Evolutionary conservation across 1,140 invertebrate species (phyloP), one percentile per base, ranked within the genome.

Genomic region (Steinernema khuongi): DNA sequence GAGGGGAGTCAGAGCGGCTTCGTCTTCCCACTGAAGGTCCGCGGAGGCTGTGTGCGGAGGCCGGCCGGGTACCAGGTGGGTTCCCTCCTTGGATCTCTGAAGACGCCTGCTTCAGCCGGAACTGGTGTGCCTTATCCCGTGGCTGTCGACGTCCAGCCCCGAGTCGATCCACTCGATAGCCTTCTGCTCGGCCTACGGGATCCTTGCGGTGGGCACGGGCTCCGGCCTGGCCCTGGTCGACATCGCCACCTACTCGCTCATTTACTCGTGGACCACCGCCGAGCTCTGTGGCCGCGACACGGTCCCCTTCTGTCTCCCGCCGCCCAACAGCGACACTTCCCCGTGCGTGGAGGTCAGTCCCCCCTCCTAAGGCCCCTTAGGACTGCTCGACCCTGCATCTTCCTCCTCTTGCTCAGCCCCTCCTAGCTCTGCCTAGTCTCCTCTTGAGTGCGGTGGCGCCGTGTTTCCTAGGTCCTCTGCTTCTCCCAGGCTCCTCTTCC

Each of bases 141-240:
- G 91, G 86, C 88, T 90, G 70, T 91, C 92, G 82, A 91, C 90
- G 72, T 91, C 91, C 85, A 88, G 91, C 67, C 90, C 92, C 31
- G 91, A 92, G 79, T 90, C 90, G 83, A 92, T 97, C 71, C 91
- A 93, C 72, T 91, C 93, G 74, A 90, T 98, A 81, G 91, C 91
- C 81, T 89, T 98, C 83, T 97, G 97, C 87, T 96, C 95, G 78
- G 93, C 92, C 30, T 96, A 95, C 88, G 94, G 94, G 86, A 88
- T 99, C 1, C 66, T 84, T 11, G 83, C 83, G 14, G 75, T 84
- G 36, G 83, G 73, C 36, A 83, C 83, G 1, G 41, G 17, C 26
- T 50, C 68, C 60, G 81, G 81, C 11, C 31, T 83, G 1, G 83
- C 80, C 11, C 72, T 85, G 41, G 79, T 84, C 29, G 82, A 84